Conservation (phyloP, 2,888 invertebrate species). For the Drosophila acutilabella region DNA sequence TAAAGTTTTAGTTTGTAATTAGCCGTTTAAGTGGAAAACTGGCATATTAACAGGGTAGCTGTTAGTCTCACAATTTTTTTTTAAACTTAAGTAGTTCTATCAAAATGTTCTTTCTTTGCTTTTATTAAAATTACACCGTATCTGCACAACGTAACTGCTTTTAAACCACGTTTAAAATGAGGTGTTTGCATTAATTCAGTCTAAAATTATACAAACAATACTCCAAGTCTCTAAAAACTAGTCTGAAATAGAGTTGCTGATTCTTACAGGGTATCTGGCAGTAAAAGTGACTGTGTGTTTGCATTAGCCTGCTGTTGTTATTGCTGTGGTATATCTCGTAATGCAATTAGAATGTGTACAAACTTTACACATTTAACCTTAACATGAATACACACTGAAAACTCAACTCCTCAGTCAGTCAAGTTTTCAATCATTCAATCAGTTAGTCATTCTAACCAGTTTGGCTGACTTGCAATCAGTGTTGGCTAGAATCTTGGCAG, state of each 20-base stretch:
- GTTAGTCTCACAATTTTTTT: neutral
- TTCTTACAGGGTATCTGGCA: conserved; percentile 20
- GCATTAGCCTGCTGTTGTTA: conserved; percentile 25
- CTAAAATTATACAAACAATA: neutral
- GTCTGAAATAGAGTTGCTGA: neutral
- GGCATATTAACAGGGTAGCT: neutral
- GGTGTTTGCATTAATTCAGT: neutral
- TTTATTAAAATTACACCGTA: neutral
- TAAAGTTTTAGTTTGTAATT: neutral
- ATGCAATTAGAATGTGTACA: conserved; percentile 57
- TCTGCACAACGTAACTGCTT: neutral
- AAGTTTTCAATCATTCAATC: conserved; percentile 10
- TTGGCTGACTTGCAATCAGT: neutral
- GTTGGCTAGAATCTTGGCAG: neutral
- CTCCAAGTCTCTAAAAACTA: neutral
- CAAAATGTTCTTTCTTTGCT: too few relatives aligned
- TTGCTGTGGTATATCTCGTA: conserved; percentile 23
- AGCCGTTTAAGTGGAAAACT: neutral
- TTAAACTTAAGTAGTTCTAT: too few relatives aligned
- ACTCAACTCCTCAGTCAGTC: neutral
- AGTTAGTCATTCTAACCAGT: neutral
- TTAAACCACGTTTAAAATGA: neutral
- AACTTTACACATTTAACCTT: conserved; percentile 69
- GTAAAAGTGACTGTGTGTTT: conserved; percentile 22
- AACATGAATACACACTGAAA: conserved; percentile 62